Evolutionary conservation across 2,888 invertebrate species (phyloP).

Genomic region (Ornithoptera priamus): DNA sequence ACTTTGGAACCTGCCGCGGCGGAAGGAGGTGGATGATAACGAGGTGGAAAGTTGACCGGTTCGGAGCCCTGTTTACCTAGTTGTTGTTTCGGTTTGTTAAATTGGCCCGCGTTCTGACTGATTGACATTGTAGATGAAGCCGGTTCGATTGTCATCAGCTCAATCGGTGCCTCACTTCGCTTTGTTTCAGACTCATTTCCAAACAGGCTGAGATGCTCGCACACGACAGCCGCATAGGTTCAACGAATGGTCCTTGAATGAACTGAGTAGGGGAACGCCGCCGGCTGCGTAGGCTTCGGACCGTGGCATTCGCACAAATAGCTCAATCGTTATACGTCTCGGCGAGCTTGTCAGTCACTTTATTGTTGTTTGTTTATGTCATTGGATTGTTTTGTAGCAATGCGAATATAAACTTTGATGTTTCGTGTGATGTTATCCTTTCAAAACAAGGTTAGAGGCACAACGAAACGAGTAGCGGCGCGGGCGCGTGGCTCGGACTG

Average conservation of each 20-base stretch:
- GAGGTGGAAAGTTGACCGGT: slow-evolving; percentile 83
- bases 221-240: slow-evolving; percentile 66
- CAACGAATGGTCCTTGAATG: slow-evolving; percentile 78
- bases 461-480: slow-evolving; percentile 54
- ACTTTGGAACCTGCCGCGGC: slow-evolving; percentile 83
- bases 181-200: slow-evolving; percentile 54
- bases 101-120: slow-evolving; percentile 73
- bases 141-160: slow-evolving; percentile 56
- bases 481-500: slow-evolving; percentile 64
- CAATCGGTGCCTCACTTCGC: slow-evolving; percentile 50
- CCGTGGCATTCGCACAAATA: slow-evolving; percentile 77
- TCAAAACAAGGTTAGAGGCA: slow-evolving; percentile 49
- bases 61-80: slow-evolving; percentile 76
- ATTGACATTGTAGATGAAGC: slow-evolving; percentile 70
- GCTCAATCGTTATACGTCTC: slow-evolving; percentile 40
- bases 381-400: slow-evolving; percentile 26
- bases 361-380: slow-evolving; percentile 19
- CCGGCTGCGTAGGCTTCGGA: slow-evolving; percentile 75
- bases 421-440: slow-evolving; percentile 51
- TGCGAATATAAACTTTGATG: slow-evolving; percentile 35
- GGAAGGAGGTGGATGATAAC: slow-evolving; percentile 88
- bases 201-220: slow-evolving; percentile 51
- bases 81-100: slow-evolving; percentile 75
- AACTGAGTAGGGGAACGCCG: slow-evolving; percentile 71
- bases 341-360: slow-evolving; percentile 19